Evolutionary conservation across 2,888 invertebrate genomes (phyloP), one percentile per base, ranked within the genome.

Genomic region (Plebejus anna): DNA sequence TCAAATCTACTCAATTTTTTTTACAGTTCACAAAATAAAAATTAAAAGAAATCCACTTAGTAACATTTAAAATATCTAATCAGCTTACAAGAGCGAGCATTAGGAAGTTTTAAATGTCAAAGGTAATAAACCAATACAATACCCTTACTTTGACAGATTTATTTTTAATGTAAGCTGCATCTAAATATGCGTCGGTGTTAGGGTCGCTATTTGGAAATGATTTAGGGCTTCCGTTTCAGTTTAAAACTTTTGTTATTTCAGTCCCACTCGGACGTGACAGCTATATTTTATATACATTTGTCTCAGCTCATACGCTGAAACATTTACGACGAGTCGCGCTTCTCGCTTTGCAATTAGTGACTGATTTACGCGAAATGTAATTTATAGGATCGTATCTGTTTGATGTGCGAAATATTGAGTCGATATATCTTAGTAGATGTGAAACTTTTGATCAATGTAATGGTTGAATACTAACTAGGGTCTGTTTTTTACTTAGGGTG

Each of bases 261-360:
- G 92, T 89, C 90, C 86, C 88, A 87, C 86, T 88, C 86, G 88
- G 86, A 88, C 90, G 89, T 89, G 91, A 89, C 87, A 84, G 87
- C 85, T 88, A 89, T 89, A 88, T 90, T 88, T 91, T 91, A 90
- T 91, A 90, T 84, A 85, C 87, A 92, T 93, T 92, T 92, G 91
- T 92, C 83, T 81, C 81, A 85, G 84, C 88, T 85, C 90, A 90
- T 83, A 81, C 86, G 90, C 86, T 91, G 92, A 94, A 89, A 90
- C 93, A 92, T 93, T 93, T 92, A 94, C 90, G 92, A 90, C 88
- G 79, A 80, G 81, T 76, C 81, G 82, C 83, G 82, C 83, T 81
- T 82, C 83, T 82, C 82, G 13, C 81, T 81, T 79, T 80, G 79
- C 81, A 85, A 84, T 85, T 83, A 88, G 86, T 88, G 89, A 89